phyloP scores from a whole-genome alignment of 53 echinoderm and acorn worm genomes.

The Patiria pectinifera region DNA sequence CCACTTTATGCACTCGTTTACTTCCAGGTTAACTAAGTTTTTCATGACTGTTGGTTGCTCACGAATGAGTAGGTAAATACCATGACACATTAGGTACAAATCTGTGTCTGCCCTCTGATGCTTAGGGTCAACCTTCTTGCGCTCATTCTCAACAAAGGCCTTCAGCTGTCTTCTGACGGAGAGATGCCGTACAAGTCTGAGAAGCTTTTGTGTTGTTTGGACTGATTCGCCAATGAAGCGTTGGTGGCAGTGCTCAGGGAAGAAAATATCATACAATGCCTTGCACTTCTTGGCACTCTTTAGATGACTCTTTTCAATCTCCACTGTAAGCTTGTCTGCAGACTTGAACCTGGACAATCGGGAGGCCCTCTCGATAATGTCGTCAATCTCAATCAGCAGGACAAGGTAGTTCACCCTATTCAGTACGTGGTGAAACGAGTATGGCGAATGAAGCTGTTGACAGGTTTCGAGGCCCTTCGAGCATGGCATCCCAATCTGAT shows the following conservation, averaged over 20 bases:
- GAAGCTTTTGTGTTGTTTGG: not conserved
- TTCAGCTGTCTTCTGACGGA: constrained; percentile 46
- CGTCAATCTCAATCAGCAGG: constrained; percentile 45
- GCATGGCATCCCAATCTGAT: constrained; percentile 63
- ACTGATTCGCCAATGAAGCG: constrained; percentile 49
- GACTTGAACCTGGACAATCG: constrained; percentile 20
- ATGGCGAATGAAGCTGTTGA: constrained; percentile 29
- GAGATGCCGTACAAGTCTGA: not conserved
- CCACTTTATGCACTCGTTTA: constrained; percentile 34
- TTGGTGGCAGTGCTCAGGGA: constrained; percentile 66
- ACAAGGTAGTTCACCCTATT: constrained; percentile 42
- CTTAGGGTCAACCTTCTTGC: constrained; percentile 1
- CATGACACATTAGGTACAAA: constrained; percentile 56
- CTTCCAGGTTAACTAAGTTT: constrained; percentile 52
- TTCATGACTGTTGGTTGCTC: constrained; percentile 44
- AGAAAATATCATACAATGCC: constrained; percentile 50
- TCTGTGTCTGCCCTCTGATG: constrained; percentile 53
- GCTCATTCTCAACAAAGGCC: constrained; percentile 36
- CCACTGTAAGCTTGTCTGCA: constrained; percentile 31
- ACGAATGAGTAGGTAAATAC: constrained; percentile 56
- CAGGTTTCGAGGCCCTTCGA: constrained; percentile 15
- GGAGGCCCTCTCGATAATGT: constrained; percentile 45
- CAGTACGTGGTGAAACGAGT: constrained; percentile 10
- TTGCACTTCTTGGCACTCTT: constrained; percentile 45
- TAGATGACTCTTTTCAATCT: constrained; percentile 13